Percentiles rank a stretch among this genome's conserved stretches.
These are phyloP conservation scores for Syngnathus acus DNA, from an alignment of 2,797 vertebrate genomes.

Conservation along the genomic window DNA sequence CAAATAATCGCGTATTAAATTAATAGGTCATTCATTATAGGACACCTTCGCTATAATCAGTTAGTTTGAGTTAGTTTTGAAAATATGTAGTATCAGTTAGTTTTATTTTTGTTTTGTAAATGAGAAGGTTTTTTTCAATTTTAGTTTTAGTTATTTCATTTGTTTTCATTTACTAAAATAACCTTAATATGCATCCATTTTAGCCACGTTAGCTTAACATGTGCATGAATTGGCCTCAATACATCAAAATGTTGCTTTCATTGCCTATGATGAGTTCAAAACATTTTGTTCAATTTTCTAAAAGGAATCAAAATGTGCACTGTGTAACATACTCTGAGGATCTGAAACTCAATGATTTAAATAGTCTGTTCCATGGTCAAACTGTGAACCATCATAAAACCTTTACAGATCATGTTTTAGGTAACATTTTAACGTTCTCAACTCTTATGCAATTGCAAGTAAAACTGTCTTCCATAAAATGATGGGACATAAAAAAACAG, in stretches of 20 bases:
- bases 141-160: no score
- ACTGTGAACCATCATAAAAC: not conserved
- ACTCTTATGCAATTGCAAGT: not conserved
- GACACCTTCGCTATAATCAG: no score
- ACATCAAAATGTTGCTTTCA: not conserved
- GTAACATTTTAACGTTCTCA: not conserved
- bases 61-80: no score
- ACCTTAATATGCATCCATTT: no score
- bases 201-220: not conserved
- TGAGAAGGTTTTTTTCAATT: no score
- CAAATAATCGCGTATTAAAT: no score
- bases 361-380: not conserved
- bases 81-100: no score
- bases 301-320: not conserved
- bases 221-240: not conserved
- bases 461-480: not conserved
- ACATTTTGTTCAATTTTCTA: not conserved
- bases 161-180: no score
- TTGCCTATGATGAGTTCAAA: not conserved
- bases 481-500: not conserved
- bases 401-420: not conserved
- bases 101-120: no score
- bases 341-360: not conserved
- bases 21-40: no score
- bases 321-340: not conserved